Conservation (phyloP, 2,888 invertebrate genomes). For the Melieria picta region DNA sequence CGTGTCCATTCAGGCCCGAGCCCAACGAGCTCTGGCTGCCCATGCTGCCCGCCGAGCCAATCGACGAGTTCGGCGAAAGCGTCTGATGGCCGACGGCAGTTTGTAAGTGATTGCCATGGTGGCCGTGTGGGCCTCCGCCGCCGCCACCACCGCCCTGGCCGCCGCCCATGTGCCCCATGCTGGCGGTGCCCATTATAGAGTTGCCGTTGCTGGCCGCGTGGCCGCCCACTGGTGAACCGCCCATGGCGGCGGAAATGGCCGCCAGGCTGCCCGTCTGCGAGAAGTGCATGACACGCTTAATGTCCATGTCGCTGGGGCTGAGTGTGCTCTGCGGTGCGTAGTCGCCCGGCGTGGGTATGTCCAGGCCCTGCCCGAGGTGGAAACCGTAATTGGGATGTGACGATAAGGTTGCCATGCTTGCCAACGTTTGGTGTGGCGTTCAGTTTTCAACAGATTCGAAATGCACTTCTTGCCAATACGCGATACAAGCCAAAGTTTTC, state of each 20-base stretch:
- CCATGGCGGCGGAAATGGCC: constrained; percentile 64
- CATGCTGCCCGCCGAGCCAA: constrained; percentile 56
- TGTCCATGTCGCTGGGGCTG: constrained; percentile 59
- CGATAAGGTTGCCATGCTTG: constrained; percentile 62
- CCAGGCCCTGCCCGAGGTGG: constrained; percentile 63
- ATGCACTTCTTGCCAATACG: neutral
- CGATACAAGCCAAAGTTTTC: constrained; percentile 9
- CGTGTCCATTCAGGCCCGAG: constrained; percentile 34
- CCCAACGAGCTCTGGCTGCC: constrained; percentile 47
- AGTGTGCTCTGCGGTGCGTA: constrained; percentile 60
- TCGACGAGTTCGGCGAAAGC: constrained; percentile 61
- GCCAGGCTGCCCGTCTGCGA: constrained; percentile 61
- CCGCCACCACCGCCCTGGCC: constrained; percentile 34
- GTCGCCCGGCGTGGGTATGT: constrained; percentile 62
- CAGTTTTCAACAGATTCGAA: neutral
- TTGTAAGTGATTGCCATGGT: constrained; percentile 41
- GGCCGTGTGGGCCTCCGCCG: constrained; percentile 20
- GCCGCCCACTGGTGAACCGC: constrained; percentile 61
- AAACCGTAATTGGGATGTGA: constrained; percentile 66
- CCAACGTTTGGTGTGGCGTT: constrained; percentile 28
- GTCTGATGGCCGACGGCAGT: constrained; percentile 57
- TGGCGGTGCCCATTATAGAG: constrained; percentile 56
- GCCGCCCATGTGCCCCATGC: constrained; percentile 58
- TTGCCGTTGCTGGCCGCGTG: constrained; percentile 56
- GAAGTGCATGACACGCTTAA: constrained; percentile 66